These are phyloP conservation scores for Molothrus ater DNA, from an alignment of 2,797 vertebrate species.

Conservation along the genomic window DNA sequence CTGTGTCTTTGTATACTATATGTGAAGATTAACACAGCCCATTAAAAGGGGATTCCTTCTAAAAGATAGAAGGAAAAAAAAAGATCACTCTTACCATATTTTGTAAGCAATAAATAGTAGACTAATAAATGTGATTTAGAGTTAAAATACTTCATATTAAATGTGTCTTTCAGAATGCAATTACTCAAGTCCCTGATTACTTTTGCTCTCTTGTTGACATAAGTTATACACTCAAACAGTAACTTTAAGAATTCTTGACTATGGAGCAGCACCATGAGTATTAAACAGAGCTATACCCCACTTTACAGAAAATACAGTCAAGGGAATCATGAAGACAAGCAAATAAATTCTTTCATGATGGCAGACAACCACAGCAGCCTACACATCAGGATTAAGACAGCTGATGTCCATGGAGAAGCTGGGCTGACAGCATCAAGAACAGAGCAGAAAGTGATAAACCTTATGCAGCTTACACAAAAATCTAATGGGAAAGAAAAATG, in stretches of 20 bases:
- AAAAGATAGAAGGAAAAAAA: not conserved
- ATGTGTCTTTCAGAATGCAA: not conserved
- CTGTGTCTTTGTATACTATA: not conserved
- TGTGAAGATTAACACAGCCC: not conserved
- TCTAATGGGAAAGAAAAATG: not conserved
- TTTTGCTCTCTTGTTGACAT: not conserved
- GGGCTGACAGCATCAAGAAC: not conserved
- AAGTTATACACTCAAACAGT: not conserved
- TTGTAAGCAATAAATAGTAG: not conserved
- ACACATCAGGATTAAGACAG: not conserved
- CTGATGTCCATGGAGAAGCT: not conserved
- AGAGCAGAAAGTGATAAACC: not conserved
- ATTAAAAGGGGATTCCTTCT: not conserved
- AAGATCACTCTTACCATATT: accelerated
- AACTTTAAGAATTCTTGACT: not conserved
- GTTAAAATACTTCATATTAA: not conserved
- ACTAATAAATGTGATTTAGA: not conserved
- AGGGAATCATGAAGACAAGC: not conserved
- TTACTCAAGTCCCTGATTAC: not conserved
- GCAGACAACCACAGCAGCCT: not conserved
- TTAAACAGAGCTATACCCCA: not conserved
- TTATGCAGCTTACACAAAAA: not conserved
- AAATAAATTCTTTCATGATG: not conserved
- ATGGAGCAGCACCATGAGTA: not conserved
- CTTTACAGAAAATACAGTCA: not conserved